Conservation (phyloP, 2,797 vertebrate species). For the Neoniphon sammara region DNA sequence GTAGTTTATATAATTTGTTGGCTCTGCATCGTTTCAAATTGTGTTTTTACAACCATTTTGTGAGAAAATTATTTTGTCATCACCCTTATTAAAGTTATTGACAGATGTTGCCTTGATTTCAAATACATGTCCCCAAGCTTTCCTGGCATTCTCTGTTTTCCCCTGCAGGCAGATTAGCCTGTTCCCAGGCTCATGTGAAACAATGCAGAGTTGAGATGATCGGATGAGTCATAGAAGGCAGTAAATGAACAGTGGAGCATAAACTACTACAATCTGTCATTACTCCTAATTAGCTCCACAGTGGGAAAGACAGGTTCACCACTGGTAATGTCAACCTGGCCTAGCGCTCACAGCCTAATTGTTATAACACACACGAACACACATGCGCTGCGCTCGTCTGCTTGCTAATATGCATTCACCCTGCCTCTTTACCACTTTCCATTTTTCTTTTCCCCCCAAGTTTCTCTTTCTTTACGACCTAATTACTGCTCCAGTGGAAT, state of each 20-base stretch:
- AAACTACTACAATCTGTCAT: constrained; percentile 51
- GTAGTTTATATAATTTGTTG: background rate
- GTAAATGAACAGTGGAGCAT: constrained; percentile 49
- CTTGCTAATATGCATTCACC: constrained; percentile 18
- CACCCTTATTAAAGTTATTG: constrained; percentile 11
- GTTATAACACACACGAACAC: constrained; percentile 52
- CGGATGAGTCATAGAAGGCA: constrained; percentile 44
- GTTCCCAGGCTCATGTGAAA: constrained; percentile 26
- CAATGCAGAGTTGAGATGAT: constrained; percentile 32
- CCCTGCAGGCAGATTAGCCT: constrained; percentile 25
- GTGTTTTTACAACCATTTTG: constrained; percentile 22
- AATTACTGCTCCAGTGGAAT: constrained; percentile 66
- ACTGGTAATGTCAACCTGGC: constrained; percentile 35
- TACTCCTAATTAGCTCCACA: constrained; percentile 58
- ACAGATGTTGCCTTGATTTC: constrained; percentile 39
- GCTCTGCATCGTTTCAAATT: constrained; percentile 22
- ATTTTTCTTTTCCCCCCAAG: constrained; percentile 21
- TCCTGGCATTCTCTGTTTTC: constrained; percentile 23
- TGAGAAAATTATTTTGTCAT: background rate
- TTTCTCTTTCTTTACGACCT: constrained; percentile 51
- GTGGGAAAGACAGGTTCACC: constrained; percentile 40
- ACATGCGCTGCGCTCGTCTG: background rate
- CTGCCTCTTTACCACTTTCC: background rate
- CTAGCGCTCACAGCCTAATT: constrained; percentile 17
- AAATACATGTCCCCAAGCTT: background rate